Conservation (phyloP, 2,797 vertebrate genomes). For the Helicolenus hilgendorfi region DNA sequence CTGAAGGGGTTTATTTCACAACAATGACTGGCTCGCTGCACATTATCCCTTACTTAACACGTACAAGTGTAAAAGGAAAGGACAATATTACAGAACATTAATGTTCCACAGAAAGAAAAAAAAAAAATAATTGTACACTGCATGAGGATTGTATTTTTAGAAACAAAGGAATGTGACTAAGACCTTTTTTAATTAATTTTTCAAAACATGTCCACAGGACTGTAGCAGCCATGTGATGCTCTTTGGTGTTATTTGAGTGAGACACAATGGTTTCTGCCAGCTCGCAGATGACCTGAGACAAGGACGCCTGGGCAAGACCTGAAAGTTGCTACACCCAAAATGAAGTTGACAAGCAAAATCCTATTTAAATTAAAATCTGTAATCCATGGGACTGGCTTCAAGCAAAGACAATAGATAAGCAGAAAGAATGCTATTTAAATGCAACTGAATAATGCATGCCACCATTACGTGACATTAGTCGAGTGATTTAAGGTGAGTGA, state of each 20-base stretch:
- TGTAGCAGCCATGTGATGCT: no score
- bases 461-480: conserved; percentile 46
- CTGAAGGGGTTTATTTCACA: no score
- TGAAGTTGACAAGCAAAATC: neutral
- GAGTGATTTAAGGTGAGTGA: conserved; percentile 58
- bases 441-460: conserved; percentile 54
- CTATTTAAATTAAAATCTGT: neutral
- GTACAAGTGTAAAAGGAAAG: no score
- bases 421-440: conserved; percentile 26
- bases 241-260: neutral
- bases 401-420: conserved; percentile 2
- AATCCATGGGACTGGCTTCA: neutral
- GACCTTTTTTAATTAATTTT: no score
- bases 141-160: no score
- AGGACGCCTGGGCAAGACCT: neutral
- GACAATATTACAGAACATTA: no score
- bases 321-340: neutral
- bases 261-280: neutral
- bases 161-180: no score
- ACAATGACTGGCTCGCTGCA: no score
- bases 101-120: no score
- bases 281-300: neutral
- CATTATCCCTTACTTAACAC: no score
- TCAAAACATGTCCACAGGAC: no score
- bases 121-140: no score